phyloP scores from a whole-genome alignment of 2,113 vertebrate species.

The zebrafish (Danio rerio) region DNA sequence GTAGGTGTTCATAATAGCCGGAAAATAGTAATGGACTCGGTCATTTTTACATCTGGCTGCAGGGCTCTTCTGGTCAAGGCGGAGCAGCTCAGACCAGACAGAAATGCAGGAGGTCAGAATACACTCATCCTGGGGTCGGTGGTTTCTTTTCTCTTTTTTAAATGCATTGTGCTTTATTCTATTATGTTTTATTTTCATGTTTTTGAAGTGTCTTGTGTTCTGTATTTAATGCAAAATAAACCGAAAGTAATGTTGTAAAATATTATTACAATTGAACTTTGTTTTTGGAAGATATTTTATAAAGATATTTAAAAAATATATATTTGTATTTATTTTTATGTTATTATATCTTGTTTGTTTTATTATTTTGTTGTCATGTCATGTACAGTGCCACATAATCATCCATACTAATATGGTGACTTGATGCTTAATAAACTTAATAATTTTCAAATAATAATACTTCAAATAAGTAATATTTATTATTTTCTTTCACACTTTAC shows the following conservation, averaged over 20 bases:
- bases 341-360: too few relatives aligned
- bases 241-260: background rate
- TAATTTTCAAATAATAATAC: too few relatives aligned
- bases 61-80: conserved; percentile 15
- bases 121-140: background rate
- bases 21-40: conserved; percentile 23
- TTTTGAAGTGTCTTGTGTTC: background rate
- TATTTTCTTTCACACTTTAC: too few relatives aligned
- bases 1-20: background rate
- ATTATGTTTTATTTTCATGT: background rate
- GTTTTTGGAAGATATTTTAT: too few relatives aligned
- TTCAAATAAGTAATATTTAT: too few relatives aligned
- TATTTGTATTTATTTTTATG: too few relatives aligned
- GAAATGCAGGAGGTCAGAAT: background rate
- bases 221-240: background rate
- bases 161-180: too few relatives aligned
- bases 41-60: conserved; percentile 24
- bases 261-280: background rate
- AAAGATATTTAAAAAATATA: too few relatives aligned
- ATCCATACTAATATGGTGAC: background rate
- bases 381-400: background rate
- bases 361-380: too few relatives aligned
- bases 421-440: background rate
- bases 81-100: background rate
- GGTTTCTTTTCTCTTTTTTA: too few relatives aligned